Percentiles rank a stretch among this genome's conserved stretches.
phyloP scores from a whole-genome alignment of 2,888 invertebrate genomes.

The Tricholauxania praeusta region DNA sequence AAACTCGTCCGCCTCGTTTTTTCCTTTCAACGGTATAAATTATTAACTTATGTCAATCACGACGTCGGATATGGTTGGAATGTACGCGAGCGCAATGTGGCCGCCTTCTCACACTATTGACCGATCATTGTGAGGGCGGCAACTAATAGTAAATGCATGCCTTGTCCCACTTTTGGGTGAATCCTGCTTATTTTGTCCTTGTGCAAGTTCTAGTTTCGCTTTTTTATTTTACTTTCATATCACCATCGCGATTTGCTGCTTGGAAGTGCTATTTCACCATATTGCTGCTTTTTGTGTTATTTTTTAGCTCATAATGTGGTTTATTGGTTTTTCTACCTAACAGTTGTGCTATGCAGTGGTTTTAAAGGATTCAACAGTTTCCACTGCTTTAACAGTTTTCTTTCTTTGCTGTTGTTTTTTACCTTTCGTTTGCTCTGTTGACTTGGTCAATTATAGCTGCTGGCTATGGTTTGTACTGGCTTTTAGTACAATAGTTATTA shows the following conservation, averaged over 20 bases:
- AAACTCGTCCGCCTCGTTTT: neutral
- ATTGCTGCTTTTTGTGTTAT: neutral
- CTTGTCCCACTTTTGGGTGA: slow-evolving; percentile 23
- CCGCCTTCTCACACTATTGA: neutral
- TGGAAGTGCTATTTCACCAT: neutral
- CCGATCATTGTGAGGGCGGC: neutral
- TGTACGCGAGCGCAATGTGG: too few species aligned
- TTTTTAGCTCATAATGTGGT: too few species aligned
- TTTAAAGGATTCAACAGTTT: neutral
- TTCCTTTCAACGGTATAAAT: neutral
- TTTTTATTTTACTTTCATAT: neutral
- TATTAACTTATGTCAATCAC: slow-evolving; percentile 10
- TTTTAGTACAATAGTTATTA: neutral
- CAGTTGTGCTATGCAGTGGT: too few species aligned
- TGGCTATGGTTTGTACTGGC: neutral
- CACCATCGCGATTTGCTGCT: neutral
- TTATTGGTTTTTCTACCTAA: too few species aligned
- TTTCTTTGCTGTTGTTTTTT: neutral
- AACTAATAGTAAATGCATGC: neutral
- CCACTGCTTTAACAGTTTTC: neutral
- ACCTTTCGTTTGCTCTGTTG: neutral
- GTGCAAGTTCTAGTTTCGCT: too few species aligned
- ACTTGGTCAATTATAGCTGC: slow-evolving; percentile 2
- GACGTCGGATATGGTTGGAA: neutral
- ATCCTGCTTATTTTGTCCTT: slow-evolving; percentile 7